Base-by-base conservation (phyloP, 2,113 vertebrate genomes). In the Gopherus evgoodei region DNA sequence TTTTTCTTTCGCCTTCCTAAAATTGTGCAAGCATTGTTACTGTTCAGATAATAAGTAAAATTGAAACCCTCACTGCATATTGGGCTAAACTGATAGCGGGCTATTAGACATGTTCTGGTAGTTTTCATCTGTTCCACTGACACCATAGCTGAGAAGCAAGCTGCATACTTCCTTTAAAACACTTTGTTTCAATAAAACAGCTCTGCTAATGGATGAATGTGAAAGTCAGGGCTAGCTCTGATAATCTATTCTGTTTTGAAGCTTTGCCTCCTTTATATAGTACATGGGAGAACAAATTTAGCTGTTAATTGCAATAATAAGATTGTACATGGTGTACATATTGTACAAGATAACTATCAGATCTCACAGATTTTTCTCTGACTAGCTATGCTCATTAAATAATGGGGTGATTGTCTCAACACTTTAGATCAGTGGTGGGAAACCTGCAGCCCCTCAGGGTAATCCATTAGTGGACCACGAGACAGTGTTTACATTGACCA, bases 71-170 rank as follows among this genome's bases (percentile, higher is more conserved):
- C 96, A 42, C 35, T 81, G 47, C 38, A 57, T 9, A 86, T 87
- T 90, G 69, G 24, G n/a, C 8, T 50, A 78, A 95, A 95, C 83
- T 50, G n/a, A 49, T 59, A 16, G 22, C 81, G 65, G 78, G 35
- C n/a, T 35, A 91, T 92, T 83, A 87, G 72, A 53, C 19, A 11
- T 21, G 69, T 96, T 87, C 44, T 52, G 52, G 29, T 94, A 87
- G 56, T 76, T 95, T 95, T 87, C 21, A 53, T 95, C 89, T 59
- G n/a, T 84, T 92, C 42, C 87, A 79, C 78, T 91, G 65, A 87
- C 81, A 83, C 49, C 17, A 3, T 4, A 8, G 50, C 31, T 83
- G 42, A 95, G 86, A 95, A 88, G 57, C 35, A 88, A 96, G 49
- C 24, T 27, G 75, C 42, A 47, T 2, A 1, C 21, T 57, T 91